A percentile compares a stretch with the other conserved stretches of the same genome.
Conservation (phyloP, 2,888 invertebrate species). For the Allophyes oxyacanthae region DNA sequence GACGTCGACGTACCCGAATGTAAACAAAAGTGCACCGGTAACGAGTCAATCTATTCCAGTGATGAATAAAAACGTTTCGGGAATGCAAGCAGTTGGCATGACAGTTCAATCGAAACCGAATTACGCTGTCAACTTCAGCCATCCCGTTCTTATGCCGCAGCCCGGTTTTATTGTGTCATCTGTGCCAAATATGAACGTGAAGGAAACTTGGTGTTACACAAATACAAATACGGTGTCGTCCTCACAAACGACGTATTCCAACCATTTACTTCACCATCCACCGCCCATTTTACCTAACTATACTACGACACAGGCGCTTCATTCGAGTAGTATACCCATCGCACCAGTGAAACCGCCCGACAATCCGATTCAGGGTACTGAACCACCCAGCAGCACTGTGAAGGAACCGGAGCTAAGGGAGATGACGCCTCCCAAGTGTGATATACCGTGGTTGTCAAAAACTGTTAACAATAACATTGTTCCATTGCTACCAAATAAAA, state of each 20-base stretch:
- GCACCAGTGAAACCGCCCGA: constrained; percentile 85
- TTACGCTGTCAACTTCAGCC: constrained; percentile 86
- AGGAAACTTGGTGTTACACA: constrained; percentile 84
- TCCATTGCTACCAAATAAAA: constrained; percentile 77
- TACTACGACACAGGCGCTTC: constrained; percentile 72
- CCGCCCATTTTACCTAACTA: constrained; percentile 77
- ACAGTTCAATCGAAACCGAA: constrained; percentile 87
- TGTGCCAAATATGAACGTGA: constrained; percentile 87
- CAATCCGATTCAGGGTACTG: constrained; percentile 84
- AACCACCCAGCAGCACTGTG: constrained; percentile 85
- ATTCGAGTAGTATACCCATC: constrained; percentile 84
- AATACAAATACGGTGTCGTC: constrained; percentile 73
- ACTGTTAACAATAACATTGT: constrained; percentile 85
- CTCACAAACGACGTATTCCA: constrained; percentile 76
- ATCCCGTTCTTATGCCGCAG: constrained; percentile 84
- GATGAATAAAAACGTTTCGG: constrained; percentile 84
- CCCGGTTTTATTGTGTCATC: constrained; percentile 87
- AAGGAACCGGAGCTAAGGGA: constrained; percentile 78
- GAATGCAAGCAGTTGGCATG: constrained; percentile 83
- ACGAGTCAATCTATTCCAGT: constrained; percentile 79
- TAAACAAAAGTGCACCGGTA: constrained; percentile 77
- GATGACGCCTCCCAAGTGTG: constrained; percentile 75
- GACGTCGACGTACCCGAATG: constrained; percentile 73
- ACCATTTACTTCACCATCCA: constrained; percentile 79
- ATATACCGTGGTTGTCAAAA: constrained; percentile 86